phyloP scores from a whole-genome alignment of 1,140 invertebrate genomes.

The Ctenoplectra terminalis region DNA sequence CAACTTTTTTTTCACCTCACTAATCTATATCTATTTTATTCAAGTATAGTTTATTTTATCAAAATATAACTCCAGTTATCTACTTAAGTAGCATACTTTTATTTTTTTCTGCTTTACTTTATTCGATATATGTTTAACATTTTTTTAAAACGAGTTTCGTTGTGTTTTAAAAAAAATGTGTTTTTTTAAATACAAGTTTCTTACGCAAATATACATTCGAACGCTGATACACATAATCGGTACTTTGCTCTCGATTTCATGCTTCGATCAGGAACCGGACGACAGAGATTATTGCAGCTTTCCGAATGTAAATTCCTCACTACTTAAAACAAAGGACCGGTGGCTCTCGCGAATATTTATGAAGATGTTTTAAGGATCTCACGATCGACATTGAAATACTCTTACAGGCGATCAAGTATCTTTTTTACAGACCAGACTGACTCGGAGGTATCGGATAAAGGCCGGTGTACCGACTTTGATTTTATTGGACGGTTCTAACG shows the following conservation, averaged over 20 bases:
- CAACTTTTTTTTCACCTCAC: not conserved
- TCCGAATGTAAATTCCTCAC: not conserved
- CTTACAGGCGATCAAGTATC: slow-evolving; percentile 28
- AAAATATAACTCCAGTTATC: not conserved
- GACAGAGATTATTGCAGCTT: not conserved
- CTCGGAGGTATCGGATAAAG: slow-evolving; percentile 88
- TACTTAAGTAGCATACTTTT: too few species aligned
- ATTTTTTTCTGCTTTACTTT: too few species aligned
- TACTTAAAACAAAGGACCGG: not conserved
- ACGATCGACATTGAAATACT: slow-evolving; percentile 19
- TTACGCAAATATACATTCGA: not conserved
- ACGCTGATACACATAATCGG: not conserved
- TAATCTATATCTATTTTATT: not conserved
- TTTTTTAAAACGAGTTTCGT: not conserved
- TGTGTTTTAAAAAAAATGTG: too few species aligned
- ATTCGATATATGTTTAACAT: not conserved
- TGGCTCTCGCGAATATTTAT: slow-evolving; percentile 6
- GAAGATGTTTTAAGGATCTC: slow-evolving; percentile 5
- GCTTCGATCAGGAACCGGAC: not conserved
- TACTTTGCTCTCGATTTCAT: not conserved
- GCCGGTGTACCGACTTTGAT: slow-evolving; percentile 90
- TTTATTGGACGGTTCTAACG: slow-evolving; percentile 86
- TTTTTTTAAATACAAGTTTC: not conserved
- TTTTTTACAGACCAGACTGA: slow-evolving; percentile 86
- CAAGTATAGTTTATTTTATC: not conserved